Conservation (phyloP, 1,140 invertebrate species). For the Bombus pascuorum region DNA sequence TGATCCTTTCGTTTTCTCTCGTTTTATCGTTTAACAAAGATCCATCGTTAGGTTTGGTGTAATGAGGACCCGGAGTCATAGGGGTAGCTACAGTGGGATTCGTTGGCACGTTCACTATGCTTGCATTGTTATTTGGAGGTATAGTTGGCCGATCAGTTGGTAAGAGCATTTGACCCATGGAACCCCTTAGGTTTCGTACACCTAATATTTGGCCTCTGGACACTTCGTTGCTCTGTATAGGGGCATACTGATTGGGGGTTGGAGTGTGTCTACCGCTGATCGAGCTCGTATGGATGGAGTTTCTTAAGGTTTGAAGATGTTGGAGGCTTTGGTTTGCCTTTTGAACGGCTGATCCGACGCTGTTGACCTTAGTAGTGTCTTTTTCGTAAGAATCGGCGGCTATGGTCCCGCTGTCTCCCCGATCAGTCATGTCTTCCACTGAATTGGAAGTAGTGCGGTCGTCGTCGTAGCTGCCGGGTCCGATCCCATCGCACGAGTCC, state of each 20-base stretch:
- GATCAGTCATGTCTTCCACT: slow-evolving; percentile 43
- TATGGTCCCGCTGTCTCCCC: background rate
- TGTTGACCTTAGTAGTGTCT: slow-evolving; percentile 35
- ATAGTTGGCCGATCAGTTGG: slow-evolving; percentile 47
- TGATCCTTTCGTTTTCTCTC: slow-evolving; percentile 58
- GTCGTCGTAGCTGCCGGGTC: slow-evolving; percentile 55
- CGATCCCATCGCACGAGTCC: slow-evolving; percentile 58
- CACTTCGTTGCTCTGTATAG: slow-evolving; percentile 60
- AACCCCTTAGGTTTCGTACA: slow-evolving; percentile 73
- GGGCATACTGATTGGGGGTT: slow-evolving; percentile 49
- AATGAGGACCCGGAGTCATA: slow-evolving; percentile 44
- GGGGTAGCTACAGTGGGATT: slow-evolving; percentile 39
- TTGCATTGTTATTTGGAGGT: background rate
- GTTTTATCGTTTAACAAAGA: slow-evolving; percentile 62
- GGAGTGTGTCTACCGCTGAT: slow-evolving; percentile 42
- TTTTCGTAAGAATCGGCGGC: slow-evolving; percentile 19
- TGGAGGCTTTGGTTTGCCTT: slow-evolving; percentile 76
- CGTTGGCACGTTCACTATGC: slow-evolving; percentile 10
- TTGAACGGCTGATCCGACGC: slow-evolving; percentile 42
- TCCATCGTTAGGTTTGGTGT: slow-evolving; percentile 51
- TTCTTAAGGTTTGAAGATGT: slow-evolving; percentile 76
- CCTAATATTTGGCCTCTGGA: slow-evolving; percentile 74
- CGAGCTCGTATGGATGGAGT: slow-evolving; percentile 56
- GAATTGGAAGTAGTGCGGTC: slow-evolving; percentile 53
- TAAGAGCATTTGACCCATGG: slow-evolving; percentile 61